These are phyloP conservation scores for Serranus cabrilla DNA, from an alignment of 2,797 vertebrate species.

Conservation along the genomic window DNA sequence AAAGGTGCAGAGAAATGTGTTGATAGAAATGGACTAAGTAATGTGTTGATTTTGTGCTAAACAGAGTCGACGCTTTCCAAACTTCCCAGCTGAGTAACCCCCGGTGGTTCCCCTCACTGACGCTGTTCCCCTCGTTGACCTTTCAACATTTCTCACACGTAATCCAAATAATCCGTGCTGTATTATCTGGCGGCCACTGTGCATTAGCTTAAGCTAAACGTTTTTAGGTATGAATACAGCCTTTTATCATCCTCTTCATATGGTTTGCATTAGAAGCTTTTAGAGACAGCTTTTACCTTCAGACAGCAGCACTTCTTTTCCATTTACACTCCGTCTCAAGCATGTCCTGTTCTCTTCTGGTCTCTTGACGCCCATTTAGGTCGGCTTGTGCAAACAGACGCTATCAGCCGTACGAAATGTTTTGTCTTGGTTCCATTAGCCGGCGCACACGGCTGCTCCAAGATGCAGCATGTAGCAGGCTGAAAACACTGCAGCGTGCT, in stretches of 20 bases:
- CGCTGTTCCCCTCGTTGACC: conserved; percentile 17
- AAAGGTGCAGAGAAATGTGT: no score
- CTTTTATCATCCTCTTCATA: conserved; percentile 68
- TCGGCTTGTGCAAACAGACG: conserved; percentile 73
- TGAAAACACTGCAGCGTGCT: conserved; percentile 34
- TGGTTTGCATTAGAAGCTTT: conserved; percentile 72
- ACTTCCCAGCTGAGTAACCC: neutral
- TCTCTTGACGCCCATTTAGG: conserved; percentile 61
- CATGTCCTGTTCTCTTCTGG: conserved; percentile 46
- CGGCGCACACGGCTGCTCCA: conserved; percentile 34
- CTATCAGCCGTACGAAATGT: conserved; percentile 64
- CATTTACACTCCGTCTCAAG: conserved; percentile 56
- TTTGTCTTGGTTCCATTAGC: conserved; percentile 79
- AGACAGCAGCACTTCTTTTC: conserved; percentile 50
- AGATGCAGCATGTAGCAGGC: conserved; percentile 45
- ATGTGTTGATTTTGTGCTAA: neutral
- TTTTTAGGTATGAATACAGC: conserved; percentile 41
- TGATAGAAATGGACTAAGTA: no score
- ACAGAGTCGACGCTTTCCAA: conserved; percentile 1
- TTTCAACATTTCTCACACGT: conserved; percentile 42
- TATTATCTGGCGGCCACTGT: conserved; percentile 29
- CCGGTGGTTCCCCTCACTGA: neutral
- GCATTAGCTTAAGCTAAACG: conserved; percentile 54
- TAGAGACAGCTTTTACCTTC: conserved; percentile 40
- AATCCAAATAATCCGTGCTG: conserved; percentile 62